Evolutionary conservation across 2,888 invertebrate genomes (phyloP).

Genomic region (Cataglyphis cursor): DNA sequence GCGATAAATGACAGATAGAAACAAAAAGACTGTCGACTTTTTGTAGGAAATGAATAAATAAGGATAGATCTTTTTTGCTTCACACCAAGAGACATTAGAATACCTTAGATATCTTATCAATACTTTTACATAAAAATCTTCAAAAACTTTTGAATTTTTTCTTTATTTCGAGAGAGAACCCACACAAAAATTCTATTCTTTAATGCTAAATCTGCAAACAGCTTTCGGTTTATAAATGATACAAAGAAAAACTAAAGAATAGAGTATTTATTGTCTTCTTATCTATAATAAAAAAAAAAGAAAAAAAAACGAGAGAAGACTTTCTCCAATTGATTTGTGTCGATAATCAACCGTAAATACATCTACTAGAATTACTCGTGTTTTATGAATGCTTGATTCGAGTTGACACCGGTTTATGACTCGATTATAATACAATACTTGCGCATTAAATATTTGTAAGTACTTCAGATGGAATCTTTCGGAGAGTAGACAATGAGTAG

Average conservation of each 20-base stretch:
- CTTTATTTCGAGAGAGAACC: no score
- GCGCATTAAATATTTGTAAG: not conserved
- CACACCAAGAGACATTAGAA: not conserved
- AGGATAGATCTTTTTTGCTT: not conserved
- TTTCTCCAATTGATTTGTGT: not conserved
- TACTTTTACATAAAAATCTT: no score
- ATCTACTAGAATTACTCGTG: not conserved
- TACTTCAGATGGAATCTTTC: not conserved
- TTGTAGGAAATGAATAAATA: not conserved
- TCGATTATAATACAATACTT: not conserved
- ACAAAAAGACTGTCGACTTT: not conserved
- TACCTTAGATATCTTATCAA: not conserved
- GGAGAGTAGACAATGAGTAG: no score
- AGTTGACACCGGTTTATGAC: not conserved
- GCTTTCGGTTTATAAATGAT: no score
- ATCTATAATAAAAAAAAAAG: not conserved
- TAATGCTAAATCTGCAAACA: no score
- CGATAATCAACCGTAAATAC: not conserved
- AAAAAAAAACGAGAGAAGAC: no score
- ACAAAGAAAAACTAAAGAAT: no score
- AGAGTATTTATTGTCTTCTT: not conserved
- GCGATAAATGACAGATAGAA: not conserved
- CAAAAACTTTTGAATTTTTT: no score
- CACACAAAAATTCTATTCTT: no score
- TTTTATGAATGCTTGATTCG: not conserved